Conservation (phyloP, 2,113 vertebrate genomes). For the Perca fluviatilis region DNA sequence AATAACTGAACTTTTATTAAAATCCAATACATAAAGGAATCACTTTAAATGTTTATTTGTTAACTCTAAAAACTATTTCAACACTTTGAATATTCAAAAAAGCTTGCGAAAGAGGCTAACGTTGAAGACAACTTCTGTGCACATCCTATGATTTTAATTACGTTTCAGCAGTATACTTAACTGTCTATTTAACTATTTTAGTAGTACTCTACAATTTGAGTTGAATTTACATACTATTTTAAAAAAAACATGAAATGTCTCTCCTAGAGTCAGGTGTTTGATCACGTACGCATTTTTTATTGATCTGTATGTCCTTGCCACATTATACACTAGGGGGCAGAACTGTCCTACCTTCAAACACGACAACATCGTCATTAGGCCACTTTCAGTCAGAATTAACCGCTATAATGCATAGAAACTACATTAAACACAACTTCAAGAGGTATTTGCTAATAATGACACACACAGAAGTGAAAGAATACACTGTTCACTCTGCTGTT, state of each 20-base stretch:
- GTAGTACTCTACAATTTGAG: background rate
- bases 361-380: background rate
- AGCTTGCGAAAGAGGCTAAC: too few species aligned
- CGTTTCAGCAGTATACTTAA: background rate
- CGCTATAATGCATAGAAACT: background rate
- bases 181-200: background rate
- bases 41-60: background rate
- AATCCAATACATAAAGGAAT: background rate
- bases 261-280: too few species aligned
- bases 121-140: background rate
- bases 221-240: background rate
- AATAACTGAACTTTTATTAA: background rate
- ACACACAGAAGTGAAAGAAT: background rate
- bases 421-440: background rate
- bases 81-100: background rate
- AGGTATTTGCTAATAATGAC: background rate
- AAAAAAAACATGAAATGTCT: background rate
- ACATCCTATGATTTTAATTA: background rate
- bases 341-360: background rate
- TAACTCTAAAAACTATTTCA: background rate
- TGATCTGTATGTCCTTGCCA: background rate
- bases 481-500: background rate
- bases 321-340: slow-evolving; percentile 53
- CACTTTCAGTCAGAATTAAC: background rate
- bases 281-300: background rate